Evolutionary conservation across 2,888 invertebrate genomes (phyloP).

Genomic region (Perithous albicinctus): DNA sequence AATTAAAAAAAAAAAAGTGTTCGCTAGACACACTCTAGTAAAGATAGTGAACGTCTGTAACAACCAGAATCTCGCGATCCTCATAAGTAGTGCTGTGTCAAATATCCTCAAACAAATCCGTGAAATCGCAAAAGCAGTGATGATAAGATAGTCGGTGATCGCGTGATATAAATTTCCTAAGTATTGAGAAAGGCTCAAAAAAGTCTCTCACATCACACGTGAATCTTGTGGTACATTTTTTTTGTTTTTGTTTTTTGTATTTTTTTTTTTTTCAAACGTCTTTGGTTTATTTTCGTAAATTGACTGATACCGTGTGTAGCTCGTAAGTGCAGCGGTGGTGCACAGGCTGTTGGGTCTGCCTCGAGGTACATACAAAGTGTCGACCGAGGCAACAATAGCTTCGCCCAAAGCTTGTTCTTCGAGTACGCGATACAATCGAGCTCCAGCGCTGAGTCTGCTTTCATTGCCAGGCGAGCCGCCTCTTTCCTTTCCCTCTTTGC

Average conservation of each 20-base stretch:
- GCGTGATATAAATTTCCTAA: too few relatives aligned
- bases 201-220: conserved; percentile 12
- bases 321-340: conserved; percentile 77
- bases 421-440: conserved; percentile 83
- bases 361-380: conserved; percentile 76
- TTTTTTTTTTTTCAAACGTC: conserved; percentile 20
- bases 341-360: conserved; percentile 75
- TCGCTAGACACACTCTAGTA: too few relatives aligned
- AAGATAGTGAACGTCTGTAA: conserved; percentile 16
- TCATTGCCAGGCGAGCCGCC: conserved; percentile 75
- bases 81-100: background rate
- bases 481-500: conserved; percentile 75
- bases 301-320: conserved; percentile 76
- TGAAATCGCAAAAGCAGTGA: conserved; percentile 2
- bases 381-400: conserved; percentile 76
- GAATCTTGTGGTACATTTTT: background rate
- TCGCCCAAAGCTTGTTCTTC: conserved; percentile 83
- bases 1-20: too few relatives aligned
- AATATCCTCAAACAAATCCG: background rate
- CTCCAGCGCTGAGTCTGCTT: conserved; percentile 80
- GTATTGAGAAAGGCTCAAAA: conserved; percentile 25
- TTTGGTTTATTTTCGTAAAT: conserved; percentile 29
- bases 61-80: conserved; percentile 2
- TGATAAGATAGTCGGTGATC: conserved; percentile 10
- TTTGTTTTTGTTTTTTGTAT: background rate